Conservation (phyloP, 1,140 invertebrate genomes). For the Rhyzopertha dominica region DNA sequence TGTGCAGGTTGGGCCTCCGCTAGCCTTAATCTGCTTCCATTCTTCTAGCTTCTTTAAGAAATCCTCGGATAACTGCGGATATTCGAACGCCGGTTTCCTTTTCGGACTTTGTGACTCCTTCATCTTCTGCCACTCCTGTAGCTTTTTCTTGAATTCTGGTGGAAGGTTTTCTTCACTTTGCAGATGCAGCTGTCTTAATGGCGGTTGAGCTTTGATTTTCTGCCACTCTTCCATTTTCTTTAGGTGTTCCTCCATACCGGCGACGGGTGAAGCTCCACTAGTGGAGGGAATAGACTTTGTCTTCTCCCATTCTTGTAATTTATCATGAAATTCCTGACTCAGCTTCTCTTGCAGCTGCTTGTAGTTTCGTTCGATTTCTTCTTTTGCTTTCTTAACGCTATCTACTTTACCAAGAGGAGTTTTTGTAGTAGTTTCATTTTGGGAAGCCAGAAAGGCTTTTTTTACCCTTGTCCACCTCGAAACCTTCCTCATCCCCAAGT, state of each 20-base stretch:
- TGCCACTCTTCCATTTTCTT: slow-evolving; percentile 46
- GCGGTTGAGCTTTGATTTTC: slow-evolving; percentile 38
- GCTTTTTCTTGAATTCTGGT: slow-evolving; percentile 73
- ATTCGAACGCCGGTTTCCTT: slow-evolving; percentile 54
- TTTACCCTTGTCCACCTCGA: slow-evolving; percentile 71
- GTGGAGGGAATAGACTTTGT: slow-evolving; percentile 42
- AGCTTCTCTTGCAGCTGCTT: slow-evolving; percentile 62
- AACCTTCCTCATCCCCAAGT: slow-evolving; percentile 22
- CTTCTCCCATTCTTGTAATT: slow-evolving; percentile 67
- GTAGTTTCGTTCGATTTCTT: slow-evolving; percentile 56
- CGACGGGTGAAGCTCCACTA: slow-evolving; percentile 17
- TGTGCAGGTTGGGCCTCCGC: slow-evolving; percentile 46
- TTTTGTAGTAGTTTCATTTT: neutral
- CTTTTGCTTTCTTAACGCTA: slow-evolving; percentile 39
- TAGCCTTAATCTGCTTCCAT: slow-evolving; percentile 62
- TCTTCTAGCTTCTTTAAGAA: slow-evolving; percentile 63
- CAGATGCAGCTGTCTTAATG: slow-evolving; percentile 27
- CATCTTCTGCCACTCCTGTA: slow-evolving; percentile 79
- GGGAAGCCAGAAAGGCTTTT: slow-evolving; percentile 63
- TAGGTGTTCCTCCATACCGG: too few relatives aligned
- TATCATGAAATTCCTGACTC: slow-evolving; percentile 65
- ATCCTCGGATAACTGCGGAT: slow-evolving; percentile 59
- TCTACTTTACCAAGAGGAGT: too few relatives aligned
- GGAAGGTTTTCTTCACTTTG: slow-evolving; percentile 61
- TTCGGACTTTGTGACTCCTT: slow-evolving; percentile 66